Evolutionary conservation across 2,888 invertebrate species (phyloP).

Genomic region (Dromius quadrimaculatus): DNA sequence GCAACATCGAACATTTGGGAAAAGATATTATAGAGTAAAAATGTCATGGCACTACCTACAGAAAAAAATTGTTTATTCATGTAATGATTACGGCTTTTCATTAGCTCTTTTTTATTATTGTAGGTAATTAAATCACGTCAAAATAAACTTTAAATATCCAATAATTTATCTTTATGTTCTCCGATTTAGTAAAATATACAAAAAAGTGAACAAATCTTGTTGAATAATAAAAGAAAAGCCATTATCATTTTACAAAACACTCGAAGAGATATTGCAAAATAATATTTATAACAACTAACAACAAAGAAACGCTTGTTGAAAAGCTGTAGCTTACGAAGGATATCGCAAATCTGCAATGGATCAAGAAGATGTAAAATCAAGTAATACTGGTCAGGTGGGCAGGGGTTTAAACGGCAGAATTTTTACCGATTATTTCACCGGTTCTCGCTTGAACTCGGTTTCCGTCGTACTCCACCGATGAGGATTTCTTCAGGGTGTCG

Average conservation of each 20-base stretch:
- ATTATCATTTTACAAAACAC: too few relatives aligned
- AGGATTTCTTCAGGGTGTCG: constrained; percentile 78
- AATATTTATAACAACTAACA: constrained; percentile 31
- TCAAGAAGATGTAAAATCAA: constrained; percentile 32
- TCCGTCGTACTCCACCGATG: constrained; percentile 86
- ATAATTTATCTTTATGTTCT: too few relatives aligned
- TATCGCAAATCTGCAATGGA: constrained; percentile 42
- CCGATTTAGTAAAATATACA: too few relatives aligned
- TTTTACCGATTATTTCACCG: constrained; percentile 87
- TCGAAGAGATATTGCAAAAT: too few relatives aligned
- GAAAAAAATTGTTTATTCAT: background rate
- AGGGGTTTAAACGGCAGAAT: constrained; percentile 81
- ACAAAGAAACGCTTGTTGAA: constrained; percentile 8
- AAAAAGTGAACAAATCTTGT: too few relatives aligned
- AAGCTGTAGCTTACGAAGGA: constrained; percentile 27
- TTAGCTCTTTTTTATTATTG: too few relatives aligned
- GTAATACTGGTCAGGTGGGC: constrained; percentile 38
- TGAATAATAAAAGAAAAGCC: too few relatives aligned
- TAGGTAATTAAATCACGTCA: too few relatives aligned
- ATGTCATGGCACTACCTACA: constrained; percentile 36
- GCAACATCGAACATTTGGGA: too few relatives aligned
- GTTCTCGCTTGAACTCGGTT: constrained; percentile 85
- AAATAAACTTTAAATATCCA: too few relatives aligned
- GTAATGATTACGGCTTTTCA: too few relatives aligned
- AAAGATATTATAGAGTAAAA: too few relatives aligned